Base-by-base conservation (phyloP, 2,113 vertebrate species). In the Dipodomys ordii region DNA sequence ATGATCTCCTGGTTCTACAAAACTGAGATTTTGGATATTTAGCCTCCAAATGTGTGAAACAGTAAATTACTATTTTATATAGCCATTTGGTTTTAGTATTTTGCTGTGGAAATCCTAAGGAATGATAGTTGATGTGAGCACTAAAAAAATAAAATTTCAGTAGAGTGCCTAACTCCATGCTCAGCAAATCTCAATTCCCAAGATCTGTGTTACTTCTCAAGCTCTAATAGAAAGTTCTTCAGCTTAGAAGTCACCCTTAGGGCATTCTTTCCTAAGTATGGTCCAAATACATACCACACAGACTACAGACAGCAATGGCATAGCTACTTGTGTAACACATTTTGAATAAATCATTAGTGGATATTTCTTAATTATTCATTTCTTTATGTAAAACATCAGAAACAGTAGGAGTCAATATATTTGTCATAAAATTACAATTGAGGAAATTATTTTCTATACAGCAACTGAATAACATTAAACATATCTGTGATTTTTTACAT, bases 391-490 rank as follows among this genome's bases (percentile, higher is more conserved):
- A 11, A 53, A 85, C 23, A 57, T 0, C 78, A 28, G 19, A 32
- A 96, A 92, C 76, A 69, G 32, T 10, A 81, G 49, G 46, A 62
- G 18, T 69, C 91, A 57, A 60, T 49, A 20, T 15, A 67, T 9
- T 64, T 64, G 92, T 25, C 39, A 80, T 84, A 86, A 92, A 72
- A 86, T 30, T 84, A 68, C 39, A 23, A 91, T 27, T 83, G 76
- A 62, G 30, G 16, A 85, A 57, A 18, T 92, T 90, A 71, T 78
- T 94, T 90, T 81, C 57, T 49, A 3, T 35, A 72, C 2, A 85
- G 88, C 53, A 93, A 88, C 39, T 72, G 7, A 91, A 77, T 91
- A 76, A 93, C 4, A 84, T 92, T 67, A 87, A 88, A 4, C 6
- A 69, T 46, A 86, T 68, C 16, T 81, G 3, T 78, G 60, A 83